These are phyloP conservation scores for Herpailurus yagouaroundi DNA, from an alignment of 2,113 vertebrate species.

Conservation along the genomic window DNA sequence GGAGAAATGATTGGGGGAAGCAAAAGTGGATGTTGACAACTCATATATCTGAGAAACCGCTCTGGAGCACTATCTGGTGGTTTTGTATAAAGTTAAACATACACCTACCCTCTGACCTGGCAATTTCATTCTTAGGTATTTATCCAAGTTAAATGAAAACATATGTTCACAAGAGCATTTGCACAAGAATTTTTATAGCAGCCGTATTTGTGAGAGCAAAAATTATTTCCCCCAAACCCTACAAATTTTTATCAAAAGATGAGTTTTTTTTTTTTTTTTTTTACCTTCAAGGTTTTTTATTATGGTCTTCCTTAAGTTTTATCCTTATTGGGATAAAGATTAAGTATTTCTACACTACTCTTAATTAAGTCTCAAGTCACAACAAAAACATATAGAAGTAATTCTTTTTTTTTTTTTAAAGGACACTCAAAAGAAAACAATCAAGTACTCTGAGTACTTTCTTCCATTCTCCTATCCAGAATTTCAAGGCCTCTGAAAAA, in stretches of 20 bases:
- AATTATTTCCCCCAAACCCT: not conserved
- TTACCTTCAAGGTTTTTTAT: no score
- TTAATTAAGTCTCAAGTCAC: conserved; percentile 57
- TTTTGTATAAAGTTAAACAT: conserved; percentile 71
- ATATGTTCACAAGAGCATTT: conserved; percentile 66
- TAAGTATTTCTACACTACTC: conserved; percentile 51
- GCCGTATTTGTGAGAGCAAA: conserved; percentile 37
- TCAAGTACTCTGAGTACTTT: conserved; percentile 49
- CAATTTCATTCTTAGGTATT: conserved; percentile 69
- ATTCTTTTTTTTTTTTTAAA: no score
- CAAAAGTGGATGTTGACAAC: conserved; percentile 50
- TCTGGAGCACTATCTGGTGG: conserved; percentile 37
- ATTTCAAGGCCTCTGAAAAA: conserved; percentile 45
- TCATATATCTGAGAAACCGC: conserved; percentile 57
- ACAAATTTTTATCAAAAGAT: conserved; percentile 47
- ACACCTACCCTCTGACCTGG: conserved; percentile 61
- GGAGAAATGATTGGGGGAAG: conserved; percentile 37
- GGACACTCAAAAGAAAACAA: conserved; percentile 40
- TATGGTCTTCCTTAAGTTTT: not conserved
- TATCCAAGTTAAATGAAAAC: conserved; percentile 75
- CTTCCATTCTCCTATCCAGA: not conserved
- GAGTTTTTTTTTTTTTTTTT: no score
- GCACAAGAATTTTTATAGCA: conserved; percentile 51
- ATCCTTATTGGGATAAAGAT: not conserved
- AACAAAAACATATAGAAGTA: conserved; percentile 48